Evolutionary conservation across 2,797 vertebrate species (phyloP).

Genomic region (Molossus molossus): DNA sequence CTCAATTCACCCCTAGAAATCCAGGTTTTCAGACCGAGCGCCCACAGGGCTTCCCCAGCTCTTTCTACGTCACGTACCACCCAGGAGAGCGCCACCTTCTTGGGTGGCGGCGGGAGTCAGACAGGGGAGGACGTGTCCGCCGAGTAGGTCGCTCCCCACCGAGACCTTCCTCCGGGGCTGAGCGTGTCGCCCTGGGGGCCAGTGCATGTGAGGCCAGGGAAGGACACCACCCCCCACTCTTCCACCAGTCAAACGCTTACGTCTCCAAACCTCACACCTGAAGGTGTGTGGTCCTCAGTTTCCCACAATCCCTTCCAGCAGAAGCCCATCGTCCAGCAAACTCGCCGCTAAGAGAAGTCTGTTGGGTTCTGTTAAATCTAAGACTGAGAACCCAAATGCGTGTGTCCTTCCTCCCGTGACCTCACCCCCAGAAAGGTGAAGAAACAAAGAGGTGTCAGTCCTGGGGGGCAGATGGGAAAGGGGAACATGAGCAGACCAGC

Average conservation of each 20-base stretch:
- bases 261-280: not conserved
- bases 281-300: not conserved
- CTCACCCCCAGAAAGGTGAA: not conserved
- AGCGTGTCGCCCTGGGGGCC: not conserved
- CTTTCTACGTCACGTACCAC: not conserved
- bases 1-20: not conserved
- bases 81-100: not conserved
- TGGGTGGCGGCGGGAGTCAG: not conserved
- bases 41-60: rapidly evolving
- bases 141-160: too few species aligned
- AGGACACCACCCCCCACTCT: not conserved
- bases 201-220: not conserved
- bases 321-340: not conserved
- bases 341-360: not conserved
- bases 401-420: not conserved
- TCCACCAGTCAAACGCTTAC: not conserved
- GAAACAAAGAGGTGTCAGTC: not conserved
- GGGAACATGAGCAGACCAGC: not conserved
- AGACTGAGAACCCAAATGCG: not conserved
- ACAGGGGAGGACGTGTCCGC: rapidly evolving
- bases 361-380: not conserved
- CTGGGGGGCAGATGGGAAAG: not conserved
- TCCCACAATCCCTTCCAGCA: not conserved
- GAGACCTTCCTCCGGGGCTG: not conserved
- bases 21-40: too few species aligned